Conservation (phyloP, 2,797 vertebrate genomes). For the Pipistrellus pygmaeus region DNA sequence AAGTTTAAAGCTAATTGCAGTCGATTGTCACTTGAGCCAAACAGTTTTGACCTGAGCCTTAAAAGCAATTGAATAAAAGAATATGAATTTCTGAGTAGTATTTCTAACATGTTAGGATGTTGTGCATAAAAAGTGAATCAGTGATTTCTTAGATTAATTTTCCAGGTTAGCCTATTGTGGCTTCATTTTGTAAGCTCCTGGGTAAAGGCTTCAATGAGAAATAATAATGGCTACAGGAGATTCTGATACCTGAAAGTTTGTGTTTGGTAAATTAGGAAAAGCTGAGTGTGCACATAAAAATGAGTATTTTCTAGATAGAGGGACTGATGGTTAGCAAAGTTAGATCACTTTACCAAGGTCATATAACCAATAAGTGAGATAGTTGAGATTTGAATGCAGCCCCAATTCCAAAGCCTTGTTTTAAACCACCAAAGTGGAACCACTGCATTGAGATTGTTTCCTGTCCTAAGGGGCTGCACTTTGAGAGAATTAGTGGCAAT, state of each 20-base stretch:
- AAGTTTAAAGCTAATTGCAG: not conserved
- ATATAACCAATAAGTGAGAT: not conserved
- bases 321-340: not conserved
- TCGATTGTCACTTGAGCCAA: not conserved
- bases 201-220: not conserved
- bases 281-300: not conserved
- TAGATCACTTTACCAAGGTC: not conserved
- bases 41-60: not conserved
- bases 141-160: not conserved
- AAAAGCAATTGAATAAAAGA: not conserved
- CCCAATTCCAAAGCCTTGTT: not conserved
- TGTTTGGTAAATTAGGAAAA: not conserved
- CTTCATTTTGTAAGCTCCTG: not conserved
- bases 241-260: not conserved
- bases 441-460: not conserved
- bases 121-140: not conserved
- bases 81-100: not conserved
- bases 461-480: not conserved
- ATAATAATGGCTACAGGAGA: not conserved
- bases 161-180: not conserved
- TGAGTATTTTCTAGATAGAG: not conserved
- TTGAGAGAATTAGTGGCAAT: not conserved
- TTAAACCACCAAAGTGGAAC: not conserved
- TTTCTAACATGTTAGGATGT: not conserved
- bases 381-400: not conserved